Evolutionary conservation across 2,113 vertebrate genomes (phyloP).

Genomic region (Myocastor coypus): DNA sequence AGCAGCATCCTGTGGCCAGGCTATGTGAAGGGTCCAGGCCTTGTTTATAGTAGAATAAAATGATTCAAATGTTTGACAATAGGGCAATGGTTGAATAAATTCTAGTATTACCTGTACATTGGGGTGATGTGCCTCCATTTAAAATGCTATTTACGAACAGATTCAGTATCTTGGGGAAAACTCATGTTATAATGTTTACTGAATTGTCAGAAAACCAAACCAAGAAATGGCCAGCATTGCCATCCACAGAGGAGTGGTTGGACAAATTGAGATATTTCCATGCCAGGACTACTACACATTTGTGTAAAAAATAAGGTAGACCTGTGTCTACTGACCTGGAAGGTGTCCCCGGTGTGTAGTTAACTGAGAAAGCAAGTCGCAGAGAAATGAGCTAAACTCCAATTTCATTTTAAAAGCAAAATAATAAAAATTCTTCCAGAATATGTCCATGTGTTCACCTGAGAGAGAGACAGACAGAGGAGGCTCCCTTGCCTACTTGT

Average conservation of each 20-base stretch:
- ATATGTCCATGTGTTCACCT: constrained; percentile 23
- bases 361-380: constrained; percentile 65
- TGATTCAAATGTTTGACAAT: constrained; percentile 45
- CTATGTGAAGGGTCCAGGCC: not conserved
- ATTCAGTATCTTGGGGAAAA: constrained; percentile 63
- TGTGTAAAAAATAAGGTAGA: constrained; percentile 73
- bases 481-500: not conserved
- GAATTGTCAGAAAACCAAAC: constrained; percentile 74
- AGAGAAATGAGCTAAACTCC: constrained; percentile 67
- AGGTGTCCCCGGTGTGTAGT: constrained; percentile 42
- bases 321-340: constrained; percentile 71
- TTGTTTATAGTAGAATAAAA: constrained; percentile 56
- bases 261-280: constrained; percentile 55
- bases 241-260: constrained; percentile 54
- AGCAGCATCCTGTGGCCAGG: constrained; percentile 34
- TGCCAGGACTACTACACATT: constrained; percentile 62
- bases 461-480: not conserved
- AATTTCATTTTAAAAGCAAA: constrained; percentile 63
- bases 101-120: constrained; percentile 19
- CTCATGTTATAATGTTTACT: constrained; percentile 68
- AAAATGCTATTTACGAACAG: constrained; percentile 69
- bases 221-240: constrained; percentile 62
- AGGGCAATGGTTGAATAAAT: constrained; percentile 64
- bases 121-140: constrained; percentile 49
- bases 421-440: constrained; percentile 25